These are phyloP conservation scores for Onychomys leucogaster DNA, from an alignment of 2,797 vertebrate genomes.

Conservation along the genomic window DNA sequence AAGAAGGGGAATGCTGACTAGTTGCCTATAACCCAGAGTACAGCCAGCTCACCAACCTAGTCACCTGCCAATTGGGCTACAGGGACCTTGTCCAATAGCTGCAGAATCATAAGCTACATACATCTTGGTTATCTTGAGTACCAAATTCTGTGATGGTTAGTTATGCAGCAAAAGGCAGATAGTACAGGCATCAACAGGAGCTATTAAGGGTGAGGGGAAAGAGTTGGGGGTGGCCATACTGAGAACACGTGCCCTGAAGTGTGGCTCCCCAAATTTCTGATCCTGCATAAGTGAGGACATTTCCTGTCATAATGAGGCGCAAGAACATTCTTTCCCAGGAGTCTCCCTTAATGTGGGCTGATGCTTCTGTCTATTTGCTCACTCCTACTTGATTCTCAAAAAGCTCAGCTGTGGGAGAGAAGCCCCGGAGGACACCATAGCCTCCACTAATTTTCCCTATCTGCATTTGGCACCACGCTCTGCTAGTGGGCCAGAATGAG, in stretches of 20 bases:
- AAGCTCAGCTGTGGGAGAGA: background rate
- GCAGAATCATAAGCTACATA: background rate
- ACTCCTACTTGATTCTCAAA: background rate
- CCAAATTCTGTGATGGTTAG: background rate
- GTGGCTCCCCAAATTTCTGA: background rate
- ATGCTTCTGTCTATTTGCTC: background rate
- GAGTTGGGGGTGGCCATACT: background rate
- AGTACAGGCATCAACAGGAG: fast-evolving
- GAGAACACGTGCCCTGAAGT: background rate
- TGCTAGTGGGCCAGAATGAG: background rate
- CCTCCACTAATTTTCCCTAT: background rate
- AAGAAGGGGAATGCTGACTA: background rate
- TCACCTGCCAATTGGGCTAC: background rate
- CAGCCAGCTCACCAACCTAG: no score
- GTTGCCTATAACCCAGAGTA: no score
- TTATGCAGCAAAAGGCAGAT: background rate
- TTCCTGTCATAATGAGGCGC: background rate
- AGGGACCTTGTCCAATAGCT: background rate
- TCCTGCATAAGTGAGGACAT: background rate
- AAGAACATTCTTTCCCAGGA: background rate
- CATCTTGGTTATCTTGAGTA: background rate
- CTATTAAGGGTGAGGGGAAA: background rate
- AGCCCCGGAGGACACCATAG: background rate
- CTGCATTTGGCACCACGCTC: background rate
- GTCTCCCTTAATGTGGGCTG: background rate